These are phyloP conservation scores for Apamea sordens DNA, from an alignment of 2,888 invertebrate genomes.

Conservation along the genomic window DNA sequence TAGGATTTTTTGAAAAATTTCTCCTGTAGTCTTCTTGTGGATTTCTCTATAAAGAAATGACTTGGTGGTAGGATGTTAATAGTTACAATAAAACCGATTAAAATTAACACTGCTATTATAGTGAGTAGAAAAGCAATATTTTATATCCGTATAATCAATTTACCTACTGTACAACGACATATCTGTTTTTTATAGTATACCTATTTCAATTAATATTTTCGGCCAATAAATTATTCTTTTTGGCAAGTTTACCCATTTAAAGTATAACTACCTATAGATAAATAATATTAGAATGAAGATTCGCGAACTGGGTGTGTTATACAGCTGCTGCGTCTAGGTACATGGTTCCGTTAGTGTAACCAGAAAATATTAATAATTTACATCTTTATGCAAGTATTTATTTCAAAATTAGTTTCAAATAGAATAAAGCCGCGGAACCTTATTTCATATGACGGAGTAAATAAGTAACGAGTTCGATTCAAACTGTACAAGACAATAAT, in stretches of 20 bases:
- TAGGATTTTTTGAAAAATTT: slow-evolving; percentile 84
- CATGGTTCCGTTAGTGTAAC: slow-evolving; percentile 63
- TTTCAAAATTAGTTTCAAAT: slow-evolving; percentile 26
- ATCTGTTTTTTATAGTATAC: slow-evolving; percentile 86
- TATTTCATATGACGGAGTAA: slow-evolving; percentile 16
- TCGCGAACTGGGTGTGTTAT: slow-evolving; percentile 70
- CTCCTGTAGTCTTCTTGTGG: slow-evolving; percentile 85
- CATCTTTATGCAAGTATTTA: slow-evolving; percentile 18
- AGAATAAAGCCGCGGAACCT: slow-evolving; percentile 3
- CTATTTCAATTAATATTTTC: slow-evolving; percentile 78
- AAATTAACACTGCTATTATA: slow-evolving; percentile 82
- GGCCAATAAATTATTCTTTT: slow-evolving; percentile 77
- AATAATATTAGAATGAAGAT: slow-evolving; percentile 67
- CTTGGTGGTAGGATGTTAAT: slow-evolving; percentile 79
- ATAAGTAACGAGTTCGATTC: slow-evolving; percentile 44
- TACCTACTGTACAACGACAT: slow-evolving; percentile 85
- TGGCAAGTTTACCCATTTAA: slow-evolving; percentile 75
- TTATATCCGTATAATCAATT: slow-evolving; percentile 82
- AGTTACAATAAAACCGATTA: slow-evolving; percentile 78
- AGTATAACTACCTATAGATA: slow-evolving; percentile 70
- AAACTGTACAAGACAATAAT: slow-evolving; percentile 66
- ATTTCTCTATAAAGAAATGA: slow-evolving; percentile 78
- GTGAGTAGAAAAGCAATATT: slow-evolving; percentile 87
- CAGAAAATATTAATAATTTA: slow-evolving; percentile 69
- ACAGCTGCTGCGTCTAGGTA: slow-evolving; percentile 57